A percentile compares a stretch with the other conserved stretches of the same genome.
phyloP scores from a whole-genome alignment of 2,797 vertebrate genomes.

The Macropodus opercularis region DNA sequence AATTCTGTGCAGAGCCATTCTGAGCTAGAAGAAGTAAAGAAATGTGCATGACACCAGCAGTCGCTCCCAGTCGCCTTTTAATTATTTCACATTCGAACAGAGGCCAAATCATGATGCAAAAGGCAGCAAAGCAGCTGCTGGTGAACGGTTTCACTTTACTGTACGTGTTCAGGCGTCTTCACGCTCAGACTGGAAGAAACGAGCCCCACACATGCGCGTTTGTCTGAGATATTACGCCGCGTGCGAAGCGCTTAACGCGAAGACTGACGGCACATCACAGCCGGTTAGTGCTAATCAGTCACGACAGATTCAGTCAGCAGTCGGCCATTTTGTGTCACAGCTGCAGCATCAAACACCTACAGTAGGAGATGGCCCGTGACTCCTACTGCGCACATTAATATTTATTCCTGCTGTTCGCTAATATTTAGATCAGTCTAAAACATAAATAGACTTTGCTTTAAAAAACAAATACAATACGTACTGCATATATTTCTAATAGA shows the following conservation, averaged over 20 bases:
- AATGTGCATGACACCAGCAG: constrained; percentile 40
- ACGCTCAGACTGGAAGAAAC: no score
- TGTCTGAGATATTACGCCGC: constrained; percentile 9
- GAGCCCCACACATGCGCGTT: constrained; percentile 7
- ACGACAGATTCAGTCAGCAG: constrained; percentile 14
- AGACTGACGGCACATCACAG: constrained; percentile 21
- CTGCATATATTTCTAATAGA: no score
- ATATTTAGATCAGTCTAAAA: no score
- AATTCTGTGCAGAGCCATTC: constrained; percentile 69
- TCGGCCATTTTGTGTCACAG: constrained; percentile 2
- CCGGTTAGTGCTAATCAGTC: constrained; percentile 26
- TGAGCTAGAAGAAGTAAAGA: no score
- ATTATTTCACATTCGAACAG: constrained; percentile 29
- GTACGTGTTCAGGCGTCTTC: no score
- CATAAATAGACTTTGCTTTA: no score
- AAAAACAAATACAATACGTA: no score
- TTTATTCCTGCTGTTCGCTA: no score
- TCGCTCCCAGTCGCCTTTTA: constrained; percentile 28
- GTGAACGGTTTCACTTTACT: background rate
- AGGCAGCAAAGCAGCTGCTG: background rate
- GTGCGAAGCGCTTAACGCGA: constrained; percentile 10
- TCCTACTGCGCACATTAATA: no score
- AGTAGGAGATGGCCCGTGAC: background rate
- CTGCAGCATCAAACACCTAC: constrained; percentile 13
- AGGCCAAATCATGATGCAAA: background rate